These are phyloP conservation scores for Linurgus olivaceus DNA, from an alignment of 2,797 vertebrate species.

Conservation along the genomic window DNA sequence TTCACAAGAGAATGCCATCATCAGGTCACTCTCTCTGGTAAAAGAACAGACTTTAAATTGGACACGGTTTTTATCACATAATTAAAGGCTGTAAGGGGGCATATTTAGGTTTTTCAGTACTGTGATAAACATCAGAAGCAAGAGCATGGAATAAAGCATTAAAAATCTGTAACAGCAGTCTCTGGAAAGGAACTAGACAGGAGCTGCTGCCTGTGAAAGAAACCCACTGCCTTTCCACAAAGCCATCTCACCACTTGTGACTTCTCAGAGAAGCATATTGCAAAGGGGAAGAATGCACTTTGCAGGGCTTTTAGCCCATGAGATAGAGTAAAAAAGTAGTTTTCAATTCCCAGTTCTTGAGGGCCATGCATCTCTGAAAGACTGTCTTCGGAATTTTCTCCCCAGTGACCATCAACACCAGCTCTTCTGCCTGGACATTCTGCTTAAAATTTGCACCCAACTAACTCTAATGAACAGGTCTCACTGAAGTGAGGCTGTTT, in stretches of 20 bases:
- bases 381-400: background rate
- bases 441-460: background rate
- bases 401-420: background rate
- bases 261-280: background rate
- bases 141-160: background rate
- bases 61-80: background rate
- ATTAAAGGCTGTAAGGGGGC: background rate
- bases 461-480: background rate
- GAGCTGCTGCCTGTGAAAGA: background rate
- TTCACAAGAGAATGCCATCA: background rate
- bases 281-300: background rate
- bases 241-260: background rate
- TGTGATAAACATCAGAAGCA: background rate
- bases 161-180: background rate
- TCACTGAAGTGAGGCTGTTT: background rate
- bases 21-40: background rate
- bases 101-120: background rate
- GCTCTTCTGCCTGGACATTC: background rate
- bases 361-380: background rate
- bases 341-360: background rate
- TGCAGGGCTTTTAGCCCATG: background rate
- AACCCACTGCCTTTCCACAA: background rate
- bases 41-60: background rate
- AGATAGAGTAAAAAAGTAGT: background rate
- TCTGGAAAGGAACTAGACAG: background rate